A percentile compares a stretch with the other conserved stretches of the same genome.
Evolutionary conservation across 2,113 vertebrate species (phyloP).

Genomic region (Atherinomorus stipes): DNA sequence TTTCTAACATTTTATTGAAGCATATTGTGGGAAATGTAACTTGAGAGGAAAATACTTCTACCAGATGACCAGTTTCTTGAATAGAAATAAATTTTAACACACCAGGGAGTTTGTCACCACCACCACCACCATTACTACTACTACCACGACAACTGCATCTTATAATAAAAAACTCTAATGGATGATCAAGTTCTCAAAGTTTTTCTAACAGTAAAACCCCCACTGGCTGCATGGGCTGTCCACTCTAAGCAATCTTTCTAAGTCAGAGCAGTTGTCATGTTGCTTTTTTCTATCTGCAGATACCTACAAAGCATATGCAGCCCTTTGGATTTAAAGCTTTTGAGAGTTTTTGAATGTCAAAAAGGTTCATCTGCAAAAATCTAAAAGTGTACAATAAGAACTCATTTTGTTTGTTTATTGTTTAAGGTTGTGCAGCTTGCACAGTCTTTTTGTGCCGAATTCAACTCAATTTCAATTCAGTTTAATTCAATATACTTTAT

Average conservation of each 20-base stretch:
- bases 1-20: slow-evolving; percentile 76
- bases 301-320: too few relatives aligned
- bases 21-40: slow-evolving; percentile 77
- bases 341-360: too few relatives aligned
- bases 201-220: slow-evolving; percentile 17
- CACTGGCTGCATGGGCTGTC: background rate
- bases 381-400: background rate
- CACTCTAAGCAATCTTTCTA: background rate
- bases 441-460: too few relatives aligned
- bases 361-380: background rate
- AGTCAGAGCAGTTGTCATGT: slow-evolving; percentile 17
- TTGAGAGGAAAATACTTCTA: slow-evolving; percentile 59
- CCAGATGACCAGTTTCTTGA: slow-evolving; percentile 64
- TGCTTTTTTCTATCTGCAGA: slow-evolving; percentile 4
- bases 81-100: slow-evolving; percentile 57
- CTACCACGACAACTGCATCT: slow-evolving; percentile 34
- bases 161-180: slow-evolving; percentile 20
- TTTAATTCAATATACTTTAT: too few relatives aligned
- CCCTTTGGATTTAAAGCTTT: too few relatives aligned
- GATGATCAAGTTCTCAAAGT: slow-evolving; percentile 7
- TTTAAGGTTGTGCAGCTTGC: too few relatives aligned
- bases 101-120: slow-evolving; percentile 55
- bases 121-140: slow-evolving; percentile 29
- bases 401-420: too few relatives aligned
- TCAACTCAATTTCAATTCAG: too few relatives aligned